phyloP scores from a whole-genome alignment of 2,797 vertebrate species.

The Poeciliopsis presidionis region DNA sequence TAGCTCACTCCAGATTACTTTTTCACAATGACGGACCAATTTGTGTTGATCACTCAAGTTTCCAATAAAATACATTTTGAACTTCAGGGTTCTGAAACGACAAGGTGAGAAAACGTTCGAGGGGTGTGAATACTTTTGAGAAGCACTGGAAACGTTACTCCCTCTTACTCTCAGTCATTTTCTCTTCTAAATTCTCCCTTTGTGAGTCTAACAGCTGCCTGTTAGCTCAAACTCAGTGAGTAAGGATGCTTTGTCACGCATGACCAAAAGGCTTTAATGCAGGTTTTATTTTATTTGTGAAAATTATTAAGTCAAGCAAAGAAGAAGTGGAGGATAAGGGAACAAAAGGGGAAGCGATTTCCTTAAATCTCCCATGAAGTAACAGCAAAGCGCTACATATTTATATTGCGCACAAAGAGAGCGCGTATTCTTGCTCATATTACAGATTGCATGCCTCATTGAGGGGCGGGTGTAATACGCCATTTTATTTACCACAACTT shows the following conservation, averaged over 20 bases:
- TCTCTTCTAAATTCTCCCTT: not conserved
- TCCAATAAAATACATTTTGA: not conserved
- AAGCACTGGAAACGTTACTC: not conserved
- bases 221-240: conserved; percentile 64
- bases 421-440: conserved; percentile 18
- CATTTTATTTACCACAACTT: conserved; percentile 62
- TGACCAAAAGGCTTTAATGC: conserved; percentile 51
- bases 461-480: conserved; percentile 34
- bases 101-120: not conserved
- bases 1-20: not conserved
- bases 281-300: conserved; percentile 25
- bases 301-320: conserved; percentile 25
- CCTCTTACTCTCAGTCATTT: not conserved
- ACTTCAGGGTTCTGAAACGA: not conserved
- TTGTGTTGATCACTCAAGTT: not conserved
- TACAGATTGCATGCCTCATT: conserved; percentile 18
- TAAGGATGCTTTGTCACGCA: conserved; percentile 50
- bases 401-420: not conserved
- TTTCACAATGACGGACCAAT: not conserved
- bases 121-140: not conserved
- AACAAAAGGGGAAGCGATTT: conserved; percentile 8
- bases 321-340: not conserved
- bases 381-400: conserved; percentile 1
- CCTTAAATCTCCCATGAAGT: not conserved
- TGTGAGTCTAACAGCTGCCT: conserved; percentile 28